Base-by-base conservation (phyloP, 2,113 vertebrate species). In the Nematolebias whitei region DNA sequence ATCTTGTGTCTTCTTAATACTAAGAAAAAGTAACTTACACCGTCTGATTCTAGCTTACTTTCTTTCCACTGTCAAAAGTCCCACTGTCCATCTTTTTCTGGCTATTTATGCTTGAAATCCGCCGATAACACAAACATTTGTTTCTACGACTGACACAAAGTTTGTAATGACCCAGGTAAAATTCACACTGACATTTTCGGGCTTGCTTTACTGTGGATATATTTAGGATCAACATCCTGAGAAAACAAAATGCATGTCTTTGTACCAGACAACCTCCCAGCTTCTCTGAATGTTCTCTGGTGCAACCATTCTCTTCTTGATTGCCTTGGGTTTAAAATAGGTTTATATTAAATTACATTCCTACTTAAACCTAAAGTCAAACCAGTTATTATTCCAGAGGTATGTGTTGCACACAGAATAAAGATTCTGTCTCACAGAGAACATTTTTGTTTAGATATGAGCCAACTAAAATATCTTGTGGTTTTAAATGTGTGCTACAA, bases 1-100 rank as follows among this genome's bases (percentile, higher is more conserved):
- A 16, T 55, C 11, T 41, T 38, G 16, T 13, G 13, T 57, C n/a
- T n/a, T 26, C 2, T 26, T 24, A 4, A 60, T 48, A 22, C 57
- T 6, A 39, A 57, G 26, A 50, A 19, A 70, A 67, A 38, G 1
- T 70, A 48, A 71, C 78, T 82, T 78, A 68, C 69, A 67, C 40
- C 41, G 59, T 52, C 8, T 57, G 63, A 55, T 70, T 69, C 62
- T 72, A 74, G 56, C 51, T 63, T 80, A 41, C 57, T 59, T 76
- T 51, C 20, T 58, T 71, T 68, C 44, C 29, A 23, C 52, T 78
- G 53, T 70, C 59, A 73, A 76, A 70, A 60, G 51, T 65, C 49
- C 40, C 61, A 50, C 60, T 78, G 51, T 79, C 71, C 63, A 44
- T 67, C 52, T 53, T 26, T 18, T 43, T 40, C 29, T 74, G 44